phyloP scores from a whole-genome alignment of 2,113 vertebrate species.

The Falcunculus frontatus region DNA sequence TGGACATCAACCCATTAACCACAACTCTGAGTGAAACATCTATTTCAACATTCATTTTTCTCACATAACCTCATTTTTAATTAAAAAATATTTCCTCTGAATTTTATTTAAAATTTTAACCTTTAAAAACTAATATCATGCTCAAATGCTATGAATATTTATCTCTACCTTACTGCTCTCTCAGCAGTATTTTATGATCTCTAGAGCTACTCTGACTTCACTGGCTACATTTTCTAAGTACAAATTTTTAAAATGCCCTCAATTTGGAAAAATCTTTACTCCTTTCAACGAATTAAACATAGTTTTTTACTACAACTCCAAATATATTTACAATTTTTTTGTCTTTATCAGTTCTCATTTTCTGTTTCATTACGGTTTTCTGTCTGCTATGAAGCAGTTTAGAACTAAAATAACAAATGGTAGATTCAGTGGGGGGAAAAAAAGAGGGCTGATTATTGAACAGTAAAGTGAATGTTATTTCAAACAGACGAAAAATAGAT shows the following conservation, averaged over 20 bases:
- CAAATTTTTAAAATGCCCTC: not conserved
- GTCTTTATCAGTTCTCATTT: not conserved
- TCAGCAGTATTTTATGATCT: not conserved
- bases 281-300: not conserved
- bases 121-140: not conserved
- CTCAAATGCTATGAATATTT: not conserved
- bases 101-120: not conserved
- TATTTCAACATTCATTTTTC: not conserved
- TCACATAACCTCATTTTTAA: not conserved
- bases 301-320: not conserved
- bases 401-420: not conserved
- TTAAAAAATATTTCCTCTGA: not conserved
- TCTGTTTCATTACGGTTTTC: not conserved
- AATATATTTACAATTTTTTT: not conserved
- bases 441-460: not conserved
- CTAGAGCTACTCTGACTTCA: not conserved
- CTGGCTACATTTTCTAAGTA: not conserved
- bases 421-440: rapidly evolving
- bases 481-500: not conserved
- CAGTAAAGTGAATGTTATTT: not conserved
- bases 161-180: not conserved
- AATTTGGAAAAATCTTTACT: not conserved
- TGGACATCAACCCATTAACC: not conserved
- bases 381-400: not conserved
- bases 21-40: not conserved